Conservation (phyloP, 2,113 vertebrate species). For the Clarias macrocephalus region DNA sequence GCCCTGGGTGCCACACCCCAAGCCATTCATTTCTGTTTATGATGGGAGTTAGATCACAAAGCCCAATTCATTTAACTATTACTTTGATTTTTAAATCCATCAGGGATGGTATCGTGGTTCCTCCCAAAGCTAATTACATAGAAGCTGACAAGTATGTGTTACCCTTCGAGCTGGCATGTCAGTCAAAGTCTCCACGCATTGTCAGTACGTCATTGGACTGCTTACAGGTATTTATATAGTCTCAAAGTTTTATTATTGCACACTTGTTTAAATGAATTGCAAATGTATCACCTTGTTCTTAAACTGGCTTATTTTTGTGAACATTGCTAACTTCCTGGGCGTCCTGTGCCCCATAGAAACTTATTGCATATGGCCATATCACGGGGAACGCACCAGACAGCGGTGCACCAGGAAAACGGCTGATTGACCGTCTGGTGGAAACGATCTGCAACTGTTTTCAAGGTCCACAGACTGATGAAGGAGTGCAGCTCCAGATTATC, state of each 20-base stretch:
- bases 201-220: constrained; percentile 96
- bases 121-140: constrained; percentile 92
- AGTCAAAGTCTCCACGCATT: constrained; percentile 93
- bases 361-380: constrained; percentile 96
- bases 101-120: constrained; percentile 82
- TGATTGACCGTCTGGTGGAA: constrained; percentile 95
- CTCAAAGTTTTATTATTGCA: not conserved
- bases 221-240: constrained; percentile 79
- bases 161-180: constrained; percentile 95
- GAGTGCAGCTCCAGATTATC: constrained; percentile 97
- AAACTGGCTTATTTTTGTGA: not conserved
- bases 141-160: constrained; percentile 98
- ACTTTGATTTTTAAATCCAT: constrained; percentile 24
- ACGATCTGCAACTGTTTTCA: constrained; percentile 96
- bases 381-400: constrained; percentile 93
- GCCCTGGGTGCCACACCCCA: not conserved
- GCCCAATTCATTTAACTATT: not conserved
- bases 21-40: not conserved
- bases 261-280: not conserved
- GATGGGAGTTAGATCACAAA: not conserved
- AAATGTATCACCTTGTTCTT: not conserved
- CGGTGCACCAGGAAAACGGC: constrained; percentile 83
- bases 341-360: constrained; percentile 74
- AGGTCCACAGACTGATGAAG: constrained; percentile 94
- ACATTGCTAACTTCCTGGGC: not conserved